These are phyloP conservation scores for Pantherophis guttatus DNA, from an alignment of 2,113 vertebrate species.

Conservation along the genomic window DNA sequence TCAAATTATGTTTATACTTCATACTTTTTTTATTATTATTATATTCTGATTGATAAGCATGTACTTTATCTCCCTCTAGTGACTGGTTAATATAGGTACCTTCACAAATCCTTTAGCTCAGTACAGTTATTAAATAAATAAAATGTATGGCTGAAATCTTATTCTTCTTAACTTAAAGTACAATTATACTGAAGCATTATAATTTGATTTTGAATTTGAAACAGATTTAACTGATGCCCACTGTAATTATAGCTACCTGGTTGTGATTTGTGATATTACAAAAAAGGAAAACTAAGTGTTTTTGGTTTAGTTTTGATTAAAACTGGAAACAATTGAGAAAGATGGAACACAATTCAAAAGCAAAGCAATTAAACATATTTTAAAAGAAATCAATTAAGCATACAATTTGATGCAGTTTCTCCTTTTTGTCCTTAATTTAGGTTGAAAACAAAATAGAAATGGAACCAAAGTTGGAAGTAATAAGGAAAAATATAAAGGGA, in stretches of 20 bases:
- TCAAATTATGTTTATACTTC: too few relatives aligned
- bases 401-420: not conserved
- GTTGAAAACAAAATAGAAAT: slow-evolving; percentile 18
- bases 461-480: not conserved
- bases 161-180: not conserved
- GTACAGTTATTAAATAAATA: not conserved
- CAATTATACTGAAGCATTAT: not conserved
- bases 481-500: not conserved
- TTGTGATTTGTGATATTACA: not conserved
- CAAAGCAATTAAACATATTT: not conserved
- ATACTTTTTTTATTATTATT: not conserved
- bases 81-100: not conserved
- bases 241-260: not conserved
- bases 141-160: not conserved
- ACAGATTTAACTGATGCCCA: not conserved
- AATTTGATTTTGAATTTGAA: not conserved
- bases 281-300: not conserved
- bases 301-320: not conserved
- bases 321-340: not conserved
- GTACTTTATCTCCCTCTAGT: slow-evolving; percentile 12
- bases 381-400: not conserved
- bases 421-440: slow-evolving; percentile 6
- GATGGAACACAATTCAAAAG: not conserved
- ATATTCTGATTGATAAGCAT: not conserved
- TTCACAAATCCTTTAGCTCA: not conserved